Conservation (phyloP, 1,140 invertebrate species). For the Leptinotarsa texana region DNA sequence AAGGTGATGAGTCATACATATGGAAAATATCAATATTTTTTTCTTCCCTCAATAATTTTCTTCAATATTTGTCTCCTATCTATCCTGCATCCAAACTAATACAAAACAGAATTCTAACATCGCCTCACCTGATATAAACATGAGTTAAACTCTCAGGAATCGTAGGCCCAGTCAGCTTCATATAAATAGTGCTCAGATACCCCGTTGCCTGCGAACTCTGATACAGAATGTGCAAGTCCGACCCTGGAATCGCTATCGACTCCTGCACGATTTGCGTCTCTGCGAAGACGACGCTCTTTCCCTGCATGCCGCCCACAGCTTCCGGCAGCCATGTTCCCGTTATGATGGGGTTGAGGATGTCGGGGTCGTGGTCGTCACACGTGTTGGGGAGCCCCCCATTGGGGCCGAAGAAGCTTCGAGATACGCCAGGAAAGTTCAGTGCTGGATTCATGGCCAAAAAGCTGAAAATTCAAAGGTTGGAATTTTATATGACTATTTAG, state of each 20-base stretch:
- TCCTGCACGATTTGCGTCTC: conserved; percentile 95
- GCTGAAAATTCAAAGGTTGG: conserved; percentile 16
- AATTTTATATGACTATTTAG: too few relatives aligned
- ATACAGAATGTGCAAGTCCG: conserved; percentile 88
- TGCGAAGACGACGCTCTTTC: conserved; percentile 80
- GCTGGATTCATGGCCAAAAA: conserved; percentile 56
- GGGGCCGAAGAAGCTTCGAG: conserved; percentile 59
- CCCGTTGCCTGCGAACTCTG: conserved; percentile 90
- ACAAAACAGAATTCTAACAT: background rate
- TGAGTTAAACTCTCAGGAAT: conserved; percentile 81
- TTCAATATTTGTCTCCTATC: too few relatives aligned
- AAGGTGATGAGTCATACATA: too few relatives aligned
- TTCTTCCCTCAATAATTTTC: too few relatives aligned
- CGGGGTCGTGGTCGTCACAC: conserved; percentile 85
- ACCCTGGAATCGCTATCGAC: conserved; percentile 89
- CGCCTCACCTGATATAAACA: conserved; percentile 70
- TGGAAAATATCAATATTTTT: too few relatives aligned
- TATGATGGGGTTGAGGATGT: conserved; percentile 77
- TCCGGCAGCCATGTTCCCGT: conserved; percentile 85
- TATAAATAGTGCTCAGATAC: conserved; percentile 88
- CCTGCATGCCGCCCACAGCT: conserved; percentile 79
- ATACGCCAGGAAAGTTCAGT: conserved; percentile 66
- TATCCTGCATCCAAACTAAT: too few relatives aligned
- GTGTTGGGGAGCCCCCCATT: conserved; percentile 63
- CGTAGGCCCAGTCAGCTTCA: conserved; percentile 81